Percentiles rank a stretch among this genome's conserved stretches.
These are phyloP conservation scores for Ornithoptera priamus DNA, from an alignment of 2,888 invertebrate species.

Conservation along the genomic window DNA sequence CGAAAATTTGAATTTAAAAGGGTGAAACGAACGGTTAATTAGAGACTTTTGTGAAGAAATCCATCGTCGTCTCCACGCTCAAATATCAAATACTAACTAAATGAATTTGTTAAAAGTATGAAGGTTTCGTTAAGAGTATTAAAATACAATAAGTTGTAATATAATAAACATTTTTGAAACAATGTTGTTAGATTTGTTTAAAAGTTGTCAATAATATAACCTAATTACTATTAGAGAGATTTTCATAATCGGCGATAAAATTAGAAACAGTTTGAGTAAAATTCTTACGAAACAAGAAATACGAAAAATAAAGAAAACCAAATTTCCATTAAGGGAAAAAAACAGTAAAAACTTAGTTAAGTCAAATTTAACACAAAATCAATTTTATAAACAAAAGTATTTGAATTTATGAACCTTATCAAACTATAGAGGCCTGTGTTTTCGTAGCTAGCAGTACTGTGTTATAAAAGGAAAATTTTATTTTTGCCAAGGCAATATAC, in stretches of 20 bases:
- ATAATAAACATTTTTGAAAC: not conserved
- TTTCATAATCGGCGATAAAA: no score
- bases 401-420: not conserved
- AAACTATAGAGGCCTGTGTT: not conserved
- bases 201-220: no score
- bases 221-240: no score
- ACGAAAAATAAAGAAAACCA: no score
- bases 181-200: not conserved
- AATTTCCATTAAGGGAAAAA: not conserved
- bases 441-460: not conserved
- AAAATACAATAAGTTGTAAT: not conserved
- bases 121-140: not conserved
- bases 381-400: not conserved
- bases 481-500: constrained; percentile 32
- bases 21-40: not conserved
- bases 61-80: not conserved
- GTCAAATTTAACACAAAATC: not conserved
- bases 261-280: no score
- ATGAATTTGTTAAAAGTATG: not conserved
- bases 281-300: no score
- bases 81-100: not conserved
- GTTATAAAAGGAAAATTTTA: constrained; percentile 26
- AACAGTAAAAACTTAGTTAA: not conserved
- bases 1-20: not conserved
- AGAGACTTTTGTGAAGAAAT: not conserved